Evolutionary conservation across 2,888 invertebrate genomes (phyloP), one percentile per base, ranked within the genome.

Genomic region (Halictus ligatus): DNA sequence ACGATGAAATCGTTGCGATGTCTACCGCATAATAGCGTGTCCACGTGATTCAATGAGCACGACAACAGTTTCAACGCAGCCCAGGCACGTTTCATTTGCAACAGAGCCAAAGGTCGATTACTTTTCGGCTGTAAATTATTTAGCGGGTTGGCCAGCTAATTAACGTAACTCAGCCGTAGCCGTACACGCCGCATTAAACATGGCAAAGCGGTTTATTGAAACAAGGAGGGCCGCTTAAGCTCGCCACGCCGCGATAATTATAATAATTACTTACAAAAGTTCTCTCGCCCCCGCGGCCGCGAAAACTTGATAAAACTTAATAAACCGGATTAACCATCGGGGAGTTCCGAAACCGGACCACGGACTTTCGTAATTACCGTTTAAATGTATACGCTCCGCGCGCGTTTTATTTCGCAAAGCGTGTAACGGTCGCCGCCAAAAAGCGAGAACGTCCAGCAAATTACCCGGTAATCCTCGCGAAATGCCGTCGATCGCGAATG

Each of bases 231-330:
- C 35, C 58, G 74, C 76, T 81, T 81, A 76, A 76, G 81, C 75
- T 85, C 85, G 77, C 40, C 60, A 50, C 64, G 75, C 82, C 80
- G 60, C 74, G 81, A 86, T 86, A 86, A 86, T 86, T 79, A 85
- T 85, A 86, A 86, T 86, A 86, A 85, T 86, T 86, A 79, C 85
- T 85, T 81, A 67, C 60, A 60, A 85, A 86, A 85, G 75, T 85
- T 81, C 18, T 7, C 35, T 29, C 60, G 1, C 12, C 60, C 80
- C n/a, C 54, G 29, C 67, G 40, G 67, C 21, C 81, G 74, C 15
- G 79, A 64, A 77, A 81, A 81, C 86, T 85, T 81, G 78, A 81
- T 81, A 74, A 86, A 86, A 86, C 86, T 77, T 85, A 85, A 85
- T 85, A 82, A 86, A 80, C 67, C n/a, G 86, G 78, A 87, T 86